Base-by-base conservation (phyloP, 2,113 vertebrate species). In the Sorex fumeus region DNA sequence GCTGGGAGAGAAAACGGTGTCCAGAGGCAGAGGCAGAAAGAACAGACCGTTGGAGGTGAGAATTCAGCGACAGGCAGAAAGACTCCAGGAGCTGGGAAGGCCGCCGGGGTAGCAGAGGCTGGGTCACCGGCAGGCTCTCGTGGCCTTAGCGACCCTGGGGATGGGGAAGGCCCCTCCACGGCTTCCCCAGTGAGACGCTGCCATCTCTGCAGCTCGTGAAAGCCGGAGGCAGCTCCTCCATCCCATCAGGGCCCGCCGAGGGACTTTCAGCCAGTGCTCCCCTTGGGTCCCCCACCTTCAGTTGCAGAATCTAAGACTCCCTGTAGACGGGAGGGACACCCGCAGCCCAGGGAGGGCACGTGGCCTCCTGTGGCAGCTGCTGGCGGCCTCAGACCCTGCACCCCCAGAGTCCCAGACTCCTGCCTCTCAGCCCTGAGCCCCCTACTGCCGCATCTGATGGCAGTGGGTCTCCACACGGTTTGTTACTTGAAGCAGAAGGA, bases 401-500 rank as follows among this genome's bases (percentile, higher is more conserved):
- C 23, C 64, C 66, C 8, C 30, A 12, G 64, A 43, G 72, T 45
- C 87, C 92, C 53, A 21, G 5, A 34, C 67, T 82, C 88, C 88
- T 90, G 77, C 40, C 82, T 75, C 74, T 64, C 66, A 76, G 71
- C 86, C 89, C 95, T 12, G 15, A 50, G 94, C 3, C 4, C 83
- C 40, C 94, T 95, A 69, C 79, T 88, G 88, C 80, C 74, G 23
- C 34, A 3, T 82, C 67, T 87, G 74, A 79, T 75, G 8, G 92
- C 7, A 25, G 88, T 8, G 79, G 81, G 91, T 81, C 86, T 95
- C 57, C 9, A n/a, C 6, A 27, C 66, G 76, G 74, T 34, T n/a
- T 11, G 1, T 94, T 97, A 97, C 96, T 98, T 99, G 97, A 98
- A 98, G 92, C 98, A 99, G 96, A 98, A 98, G 95, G 98, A 98